A percentile compares a stretch with the other conserved stretches of the same genome.
Conservation (phyloP, 2,888 invertebrate genomes). For the Oscheius sp. region DNA sequence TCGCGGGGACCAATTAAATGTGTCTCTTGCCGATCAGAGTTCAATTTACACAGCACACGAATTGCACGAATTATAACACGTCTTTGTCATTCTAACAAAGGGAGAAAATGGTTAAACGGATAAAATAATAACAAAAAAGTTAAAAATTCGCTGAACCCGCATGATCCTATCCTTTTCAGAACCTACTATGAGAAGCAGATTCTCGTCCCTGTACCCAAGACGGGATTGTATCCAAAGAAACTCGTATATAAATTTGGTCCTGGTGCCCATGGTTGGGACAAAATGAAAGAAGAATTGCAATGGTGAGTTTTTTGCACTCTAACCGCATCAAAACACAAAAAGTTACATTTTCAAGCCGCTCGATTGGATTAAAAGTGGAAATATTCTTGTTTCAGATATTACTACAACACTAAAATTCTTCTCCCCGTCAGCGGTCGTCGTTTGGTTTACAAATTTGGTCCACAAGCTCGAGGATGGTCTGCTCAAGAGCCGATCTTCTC, state of each 20-base stretch:
- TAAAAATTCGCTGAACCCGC: not conserved
- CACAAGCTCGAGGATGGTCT: constrained; percentile 71
- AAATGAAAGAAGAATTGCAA: constrained; percentile 32
- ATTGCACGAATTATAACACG: constrained; percentile 19
- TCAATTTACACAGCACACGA: constrained; percentile 20
- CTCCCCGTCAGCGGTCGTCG: constrained; percentile 71
- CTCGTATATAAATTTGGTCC: constrained; percentile 71
- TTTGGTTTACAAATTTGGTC: constrained; percentile 70
- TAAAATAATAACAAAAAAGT: not conserved
- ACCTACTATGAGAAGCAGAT: constrained; percentile 72
- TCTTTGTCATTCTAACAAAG: constrained; percentile 6
- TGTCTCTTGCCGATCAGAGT: constrained; percentile 12
- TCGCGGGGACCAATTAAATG: not conserved
- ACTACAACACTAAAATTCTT: constrained; percentile 70
- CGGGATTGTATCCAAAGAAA: constrained; percentile 72
- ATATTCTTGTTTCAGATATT: constrained; percentile 47
- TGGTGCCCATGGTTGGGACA: constrained; percentile 71
- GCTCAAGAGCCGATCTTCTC: constrained; percentile 26
- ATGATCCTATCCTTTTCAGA: constrained; percentile 53
- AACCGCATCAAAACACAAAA: not conserved
- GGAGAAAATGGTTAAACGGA: not conserved
- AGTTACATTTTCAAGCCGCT: not conserved
- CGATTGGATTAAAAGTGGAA: not conserved
- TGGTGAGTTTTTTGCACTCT: not conserved
- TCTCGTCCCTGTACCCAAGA: constrained; percentile 72